phyloP scores from a whole-genome alignment of 2,113 vertebrate species.

The Acanthisitta chloris region DNA sequence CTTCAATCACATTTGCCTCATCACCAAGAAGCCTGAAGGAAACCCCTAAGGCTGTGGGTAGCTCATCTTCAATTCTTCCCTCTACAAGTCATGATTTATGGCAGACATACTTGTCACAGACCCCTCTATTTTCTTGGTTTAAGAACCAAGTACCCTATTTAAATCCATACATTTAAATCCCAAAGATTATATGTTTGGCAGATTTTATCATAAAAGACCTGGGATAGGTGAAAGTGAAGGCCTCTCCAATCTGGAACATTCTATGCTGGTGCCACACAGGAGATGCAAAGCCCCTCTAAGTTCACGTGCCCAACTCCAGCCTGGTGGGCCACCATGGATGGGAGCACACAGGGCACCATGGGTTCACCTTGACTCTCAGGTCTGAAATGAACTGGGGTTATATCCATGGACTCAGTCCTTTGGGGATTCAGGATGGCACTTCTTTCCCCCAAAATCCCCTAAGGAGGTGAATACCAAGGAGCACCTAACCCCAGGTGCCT shows the following conservation, averaged over 20 bases:
- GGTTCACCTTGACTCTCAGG: background rate
- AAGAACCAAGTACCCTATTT: background rate
- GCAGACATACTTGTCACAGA: background rate
- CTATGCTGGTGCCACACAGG: rapidly evolving
- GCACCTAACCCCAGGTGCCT: background rate
- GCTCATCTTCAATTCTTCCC: background rate
- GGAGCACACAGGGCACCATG: background rate
- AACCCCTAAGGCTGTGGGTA: background rate
- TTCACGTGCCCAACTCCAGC: background rate
- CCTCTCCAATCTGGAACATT: background rate
- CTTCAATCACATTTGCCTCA: background rate
- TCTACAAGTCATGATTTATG: background rate
- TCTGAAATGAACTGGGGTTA: background rate
- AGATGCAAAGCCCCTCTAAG: background rate
- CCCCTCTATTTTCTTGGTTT: background rate
- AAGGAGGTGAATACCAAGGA: background rate
- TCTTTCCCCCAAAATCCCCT: background rate
- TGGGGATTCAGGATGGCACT: background rate
- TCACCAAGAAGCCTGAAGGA: background rate
- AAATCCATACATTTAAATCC: background rate
- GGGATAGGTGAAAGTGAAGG: background rate
- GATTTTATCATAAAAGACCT: background rate
- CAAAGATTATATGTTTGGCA: background rate
- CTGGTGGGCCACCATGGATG: background rate
- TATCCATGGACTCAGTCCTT: background rate